Evolutionary conservation across 2,797 vertebrate genomes (phyloP).

Genomic region (Cossypha dichroa): DNA sequence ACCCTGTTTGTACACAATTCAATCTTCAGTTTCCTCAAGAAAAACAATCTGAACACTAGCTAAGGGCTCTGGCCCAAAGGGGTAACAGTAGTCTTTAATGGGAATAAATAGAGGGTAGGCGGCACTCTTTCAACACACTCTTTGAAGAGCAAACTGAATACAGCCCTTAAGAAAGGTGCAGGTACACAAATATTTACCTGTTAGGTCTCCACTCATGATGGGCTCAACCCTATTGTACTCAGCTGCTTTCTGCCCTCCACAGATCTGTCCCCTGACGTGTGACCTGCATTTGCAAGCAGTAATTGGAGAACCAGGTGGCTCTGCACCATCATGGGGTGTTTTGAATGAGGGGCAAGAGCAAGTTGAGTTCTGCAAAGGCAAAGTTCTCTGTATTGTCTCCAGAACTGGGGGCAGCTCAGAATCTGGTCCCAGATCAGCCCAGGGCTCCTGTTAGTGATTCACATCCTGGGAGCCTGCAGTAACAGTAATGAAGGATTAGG

Average conservation of each 20-base stretch:
- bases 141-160: slow-evolving; percentile 5
- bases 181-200: slow-evolving; percentile 58
- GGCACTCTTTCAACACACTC: slow-evolving; percentile 4
- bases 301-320: background rate
- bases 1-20: slow-evolving; percentile 47
- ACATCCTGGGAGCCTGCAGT: background rate
- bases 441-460: background rate
- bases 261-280: background rate
- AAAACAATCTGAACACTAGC: background rate
- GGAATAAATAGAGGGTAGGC: slow-evolving; percentile 41
- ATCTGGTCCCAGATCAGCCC: background rate
- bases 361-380: background rate
- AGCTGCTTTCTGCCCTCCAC: background rate
- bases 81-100: background rate
- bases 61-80: slow-evolving; percentile 14
- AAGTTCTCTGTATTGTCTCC: background rate
- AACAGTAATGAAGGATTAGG: background rate
- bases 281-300: background rate
- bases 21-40: slow-evolving; percentile 44
- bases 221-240: background rate
- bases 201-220: background rate
- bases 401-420: background rate
- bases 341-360: background rate
- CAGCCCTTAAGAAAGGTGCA: background rate
- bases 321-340: accelerated